A percentile compares a stretch with the other conserved stretches of the same genome.
Conservation (phyloP, 1,140 invertebrate species). For the Tetranychus cinnabarinus region DNA sequence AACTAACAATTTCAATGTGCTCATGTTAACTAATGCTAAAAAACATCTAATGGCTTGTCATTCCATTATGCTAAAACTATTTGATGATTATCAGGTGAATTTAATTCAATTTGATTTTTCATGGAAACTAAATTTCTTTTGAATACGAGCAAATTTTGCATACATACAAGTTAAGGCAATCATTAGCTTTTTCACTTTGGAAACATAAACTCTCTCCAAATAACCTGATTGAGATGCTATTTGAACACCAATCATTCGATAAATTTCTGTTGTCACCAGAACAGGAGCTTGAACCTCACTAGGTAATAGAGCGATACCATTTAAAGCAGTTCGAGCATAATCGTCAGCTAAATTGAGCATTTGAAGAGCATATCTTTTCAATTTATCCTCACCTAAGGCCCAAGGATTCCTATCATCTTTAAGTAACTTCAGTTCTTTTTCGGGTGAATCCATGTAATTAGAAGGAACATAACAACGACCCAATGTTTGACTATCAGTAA, state of each 20-base stretch:
- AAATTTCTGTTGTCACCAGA: not conserved
- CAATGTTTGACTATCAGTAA: not conserved
- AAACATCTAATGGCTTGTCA: too few species aligned
- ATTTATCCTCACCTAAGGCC: not conserved
- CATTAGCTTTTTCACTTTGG: not conserved
- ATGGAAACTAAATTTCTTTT: not conserved
- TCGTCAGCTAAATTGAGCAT: not conserved
- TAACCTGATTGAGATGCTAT: not conserved
- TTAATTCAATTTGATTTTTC: too few species aligned
- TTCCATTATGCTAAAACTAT: too few species aligned
- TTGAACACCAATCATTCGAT: not conserved
- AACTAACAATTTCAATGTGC: too few species aligned
- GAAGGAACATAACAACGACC: not conserved
- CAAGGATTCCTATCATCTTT: not conserved
- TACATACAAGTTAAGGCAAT: not conserved
- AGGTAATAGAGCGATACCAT: not conserved
- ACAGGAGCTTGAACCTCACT: not conserved
- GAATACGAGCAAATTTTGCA: not conserved
- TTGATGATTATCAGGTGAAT: too few species aligned
- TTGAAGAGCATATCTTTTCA: not conserved
- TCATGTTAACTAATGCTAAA: too few species aligned
- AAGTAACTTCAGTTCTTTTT: not conserved
- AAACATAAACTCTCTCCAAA: not conserved
- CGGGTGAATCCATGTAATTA: not conserved
- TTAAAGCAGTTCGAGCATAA: not conserved